A percentile compares a stretch with the other conserved stretches of the same genome.
Evolutionary conservation across 2,113 vertebrate genomes (phyloP).

Genomic region (Macrotus californicus): DNA sequence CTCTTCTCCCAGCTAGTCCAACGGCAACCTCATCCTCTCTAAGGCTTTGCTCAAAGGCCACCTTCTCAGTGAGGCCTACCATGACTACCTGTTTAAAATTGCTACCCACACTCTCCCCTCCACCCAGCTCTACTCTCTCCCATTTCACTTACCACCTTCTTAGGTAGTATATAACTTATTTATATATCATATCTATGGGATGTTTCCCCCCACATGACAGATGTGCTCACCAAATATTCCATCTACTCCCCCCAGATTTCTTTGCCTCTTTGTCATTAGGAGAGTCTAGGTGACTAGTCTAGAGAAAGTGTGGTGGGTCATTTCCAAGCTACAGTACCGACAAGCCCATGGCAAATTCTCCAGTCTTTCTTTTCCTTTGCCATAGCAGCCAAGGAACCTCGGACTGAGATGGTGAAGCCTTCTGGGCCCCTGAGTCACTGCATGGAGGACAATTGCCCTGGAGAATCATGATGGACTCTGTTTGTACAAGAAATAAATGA

Average conservation of each 20-base stretch:
- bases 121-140: not conserved
- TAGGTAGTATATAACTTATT: not conserved
- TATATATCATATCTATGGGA: not conserved
- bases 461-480: not conserved
- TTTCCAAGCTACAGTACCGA: not conserved
- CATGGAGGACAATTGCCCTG: not conserved
- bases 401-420: not conserved
- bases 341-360: not conserved
- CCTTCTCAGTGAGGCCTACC: not conserved
- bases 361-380: not conserved
- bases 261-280: not conserved
- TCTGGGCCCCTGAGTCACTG: not conserved
- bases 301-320: not conserved
- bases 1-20: not conserved
- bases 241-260: not conserved
- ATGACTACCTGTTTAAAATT: not conserved
- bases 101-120: not conserved
- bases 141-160: not conserved
- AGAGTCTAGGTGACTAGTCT: not conserved
- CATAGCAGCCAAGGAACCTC: not conserved
- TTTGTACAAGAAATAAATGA: not conserved
- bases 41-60: not conserved
- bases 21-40: not conserved
- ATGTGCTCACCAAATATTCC: not conserved
- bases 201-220: not conserved